Base-by-base conservation (phyloP, 2,113 vertebrate genomes). In the Butorides virescens region DNA sequence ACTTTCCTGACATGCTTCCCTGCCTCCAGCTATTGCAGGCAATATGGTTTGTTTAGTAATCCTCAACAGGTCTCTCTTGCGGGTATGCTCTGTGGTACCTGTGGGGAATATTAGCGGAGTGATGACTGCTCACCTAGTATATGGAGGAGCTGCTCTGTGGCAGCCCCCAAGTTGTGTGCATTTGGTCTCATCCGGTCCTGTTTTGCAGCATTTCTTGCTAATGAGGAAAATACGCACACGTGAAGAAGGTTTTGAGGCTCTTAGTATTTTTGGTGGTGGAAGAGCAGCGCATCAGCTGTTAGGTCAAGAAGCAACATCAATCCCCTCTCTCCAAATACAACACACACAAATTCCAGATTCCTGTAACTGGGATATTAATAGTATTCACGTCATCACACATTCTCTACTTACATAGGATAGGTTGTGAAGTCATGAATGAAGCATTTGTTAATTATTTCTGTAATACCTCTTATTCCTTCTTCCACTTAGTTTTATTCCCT, bases 391-490 rank as follows among this genome's bases (percentile, higher is more conserved):
- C 53, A 42, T 88, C 46, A 23, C 27, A 10, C 19, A 11, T 82
- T 90, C 36, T 84, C 29, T 90, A 18, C 59, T 47, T 93, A 66
- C 55, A 29, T 50, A 84, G 49, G 47, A 22, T 56, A 39, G 21
- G 13, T 56, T 86, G 66, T 27, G 58, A 78, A 36, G 20, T 75
- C 12, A 34, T 30, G 18, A 37, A 91, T 72, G 59, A 86, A 76
- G 16, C 39, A 53, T 71, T 89, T 91, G 9, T 91, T 76, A 84
- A 55, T 83, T 76, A 66, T 90, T 97, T 87, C 44, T 89, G 49
- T 75, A 44, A 79, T 86, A 86, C 63, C 21, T 58, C 37, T 88
- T 90, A 63, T 5, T 72, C 22, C 49, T 75, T 36, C n/a, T 67
- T 90, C 55, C 20, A 39, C 22, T 29, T 67, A 37, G 15, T 81